These are phyloP conservation scores for Drosophila meridionalis DNA, from an alignment of 2,888 invertebrate genomes.

Conservation along the genomic window DNA sequence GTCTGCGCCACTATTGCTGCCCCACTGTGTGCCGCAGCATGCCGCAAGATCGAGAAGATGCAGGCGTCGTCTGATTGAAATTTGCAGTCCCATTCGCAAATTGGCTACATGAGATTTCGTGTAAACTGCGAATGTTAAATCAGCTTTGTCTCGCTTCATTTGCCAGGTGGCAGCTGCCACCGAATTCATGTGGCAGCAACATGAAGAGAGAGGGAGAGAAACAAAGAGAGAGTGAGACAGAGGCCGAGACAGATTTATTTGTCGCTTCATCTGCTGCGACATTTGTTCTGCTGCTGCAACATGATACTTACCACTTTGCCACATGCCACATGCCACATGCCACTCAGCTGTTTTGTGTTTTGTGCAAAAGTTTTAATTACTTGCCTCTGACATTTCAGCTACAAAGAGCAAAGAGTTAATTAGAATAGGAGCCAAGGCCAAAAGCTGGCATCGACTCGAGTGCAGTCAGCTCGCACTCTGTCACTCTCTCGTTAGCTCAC, in stretches of 20 bases:
- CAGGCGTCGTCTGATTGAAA: constrained; percentile 35
- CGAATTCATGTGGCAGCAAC: not conserved
- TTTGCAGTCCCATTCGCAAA: constrained; percentile 29
- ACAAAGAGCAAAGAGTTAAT: constrained; percentile 18
- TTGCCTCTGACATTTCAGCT: constrained; percentile 18
- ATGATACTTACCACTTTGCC: constrained; percentile 10
- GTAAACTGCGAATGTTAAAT: constrained; percentile 15
- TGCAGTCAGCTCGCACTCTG: not conserved
- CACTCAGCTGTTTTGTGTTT: constrained; percentile 7
- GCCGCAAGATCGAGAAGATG: constrained; percentile 30
- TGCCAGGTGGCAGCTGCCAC: constrained; percentile 22
- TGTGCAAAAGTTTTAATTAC: constrained; percentile 21
- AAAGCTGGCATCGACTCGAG: not conserved
- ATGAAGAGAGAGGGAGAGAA: not conserved
- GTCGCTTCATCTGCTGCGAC: not conserved
- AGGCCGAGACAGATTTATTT: not conserved
- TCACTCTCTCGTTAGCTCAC: no score
- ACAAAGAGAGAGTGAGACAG: not conserved
- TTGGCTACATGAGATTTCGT: constrained; percentile 16
- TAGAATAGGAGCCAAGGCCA: constrained; percentile 2
- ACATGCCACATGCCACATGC: constrained; percentile 12
- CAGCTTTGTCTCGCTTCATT: constrained; percentile 10
- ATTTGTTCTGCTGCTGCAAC: constrained; percentile 8
- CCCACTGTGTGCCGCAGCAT: constrained; percentile 45
- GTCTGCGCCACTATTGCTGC: constrained; percentile 12